These are phyloP conservation scores for Ceratosolen solmsi DNA, from an alignment of 1,140 invertebrate genomes.

Conservation along the genomic window DNA sequence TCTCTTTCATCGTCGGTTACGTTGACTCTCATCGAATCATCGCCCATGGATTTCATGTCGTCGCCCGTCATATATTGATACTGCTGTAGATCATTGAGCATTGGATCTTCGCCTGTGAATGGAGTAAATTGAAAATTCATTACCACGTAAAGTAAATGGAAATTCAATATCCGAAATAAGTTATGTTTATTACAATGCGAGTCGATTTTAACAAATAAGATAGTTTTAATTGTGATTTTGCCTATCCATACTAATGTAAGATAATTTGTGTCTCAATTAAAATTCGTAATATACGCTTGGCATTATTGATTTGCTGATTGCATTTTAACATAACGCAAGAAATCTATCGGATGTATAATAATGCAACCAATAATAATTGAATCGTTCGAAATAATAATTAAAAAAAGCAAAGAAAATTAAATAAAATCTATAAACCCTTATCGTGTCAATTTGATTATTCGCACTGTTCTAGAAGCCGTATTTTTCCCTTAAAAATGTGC, in stretches of 20 bases:
- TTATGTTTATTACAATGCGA: too few species aligned
- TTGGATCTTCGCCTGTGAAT: conserved; percentile 83
- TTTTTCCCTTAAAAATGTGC: too few species aligned
- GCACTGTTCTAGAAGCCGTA: too few species aligned
- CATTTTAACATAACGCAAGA: neutral
- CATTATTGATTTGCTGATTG: neutral
- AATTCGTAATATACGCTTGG: neutral
- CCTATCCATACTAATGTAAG: neutral
- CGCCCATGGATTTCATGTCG: conserved; percentile 86
- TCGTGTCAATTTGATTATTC: too few species aligned
- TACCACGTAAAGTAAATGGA: neutral
- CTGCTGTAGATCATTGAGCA: conserved; percentile 85
- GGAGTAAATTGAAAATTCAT: conserved; percentile 1
- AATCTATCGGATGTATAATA: neutral
- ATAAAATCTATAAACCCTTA: too few species aligned
- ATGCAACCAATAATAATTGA: neutral
- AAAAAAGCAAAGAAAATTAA: too few species aligned
- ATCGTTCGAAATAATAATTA: neutral
- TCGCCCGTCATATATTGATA: conserved; percentile 91
- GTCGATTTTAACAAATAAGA: too few species aligned
- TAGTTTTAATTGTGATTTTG: neutral
- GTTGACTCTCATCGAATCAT: conserved; percentile 84
- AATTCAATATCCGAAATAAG: too few species aligned
- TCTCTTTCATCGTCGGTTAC: conserved; percentile 81
- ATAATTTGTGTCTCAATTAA: neutral